Base-by-base conservation (phyloP, 2,888 invertebrate species). In the Podotricha telesiphe region DNA sequence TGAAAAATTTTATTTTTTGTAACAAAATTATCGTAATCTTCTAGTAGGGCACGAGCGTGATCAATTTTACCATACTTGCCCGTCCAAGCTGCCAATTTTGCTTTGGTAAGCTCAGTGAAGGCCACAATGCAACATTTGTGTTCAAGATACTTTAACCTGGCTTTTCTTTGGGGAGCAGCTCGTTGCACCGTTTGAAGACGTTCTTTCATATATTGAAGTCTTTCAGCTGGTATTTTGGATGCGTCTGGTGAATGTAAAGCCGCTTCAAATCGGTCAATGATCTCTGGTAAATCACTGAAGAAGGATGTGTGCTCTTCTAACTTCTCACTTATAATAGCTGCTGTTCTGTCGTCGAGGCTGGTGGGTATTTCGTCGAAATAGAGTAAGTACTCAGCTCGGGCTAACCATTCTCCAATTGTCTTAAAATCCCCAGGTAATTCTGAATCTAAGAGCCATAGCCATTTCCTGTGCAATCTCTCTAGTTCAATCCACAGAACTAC, bases 71-170 rank as follows among this genome's bases (percentile, higher is more conserved):
- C 98, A 82, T 97, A 98, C 87, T 98, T 98, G 42, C 96, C 95
- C 73, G 96, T 97, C 98, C 98, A 99, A 62, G 95, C 94, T 82
- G 96, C 96, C 77, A 98, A 94, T 86, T 98, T 98, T 70, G 96
- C 96, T 93, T 98, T 98, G 48, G 98, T 96, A 75, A 98, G 94
- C 86, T 97, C 97, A 68, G 99, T 95, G 91, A 98, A 98, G 73
- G 98, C 98, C 80, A 98, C 96, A 79, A 99, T 95, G 89, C 98
- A 98, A 89, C 98, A 98, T 93, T 98, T 98, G 89, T 98, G 98
- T 89, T 98, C 98, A 76, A 98, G 94, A 93, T 97, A 98, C 89
- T 98, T 98, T 82, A 98, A 94, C 84, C 96, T 95, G 68, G 97
- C 96, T 82, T 97, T 95, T 76, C 98, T 94, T 81, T 97, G 96